Evolutionary conservation across 2,888 invertebrate species (phyloP), one percentile per base, ranked within the genome.

Genomic region (Oligia latruncula): DNA sequence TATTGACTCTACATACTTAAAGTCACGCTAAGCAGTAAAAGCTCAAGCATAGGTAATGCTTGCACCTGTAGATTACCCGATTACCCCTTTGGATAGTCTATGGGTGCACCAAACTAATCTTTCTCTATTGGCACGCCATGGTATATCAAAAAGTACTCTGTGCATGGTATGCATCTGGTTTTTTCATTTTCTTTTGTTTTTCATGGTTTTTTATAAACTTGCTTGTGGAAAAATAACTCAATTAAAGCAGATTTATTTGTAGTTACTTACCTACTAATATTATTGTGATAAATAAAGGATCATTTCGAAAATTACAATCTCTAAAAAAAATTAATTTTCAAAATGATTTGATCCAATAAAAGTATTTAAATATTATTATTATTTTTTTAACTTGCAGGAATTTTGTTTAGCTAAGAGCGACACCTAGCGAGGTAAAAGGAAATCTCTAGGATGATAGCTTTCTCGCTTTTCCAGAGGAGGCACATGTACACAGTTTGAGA

Each of bases 401-500:
- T 40, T 15, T 23, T 11, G 8, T 70, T 64, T 6, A 52, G 11
- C 15, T 62, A 4, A 66, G 71, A 81, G 79, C 80, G 88, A 81
- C 89, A 89, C 55, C 88, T 88, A 86, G 75, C 70, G 84, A 55
- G 5, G 4, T 23, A 74, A 77, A 20, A 6, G 11, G 11, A 71
- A 77, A 76, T n/a, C 29, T 55, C 65, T 60, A 13, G 23, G 5
- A 78, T 43, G 35, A 62, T 40, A 23, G 55, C 62, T 71, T 78
- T 74, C n/a, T 66, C 72, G 11, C 23, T 74, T 74, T 76, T 71
- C 52, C 76, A 35, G 49, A 29, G 20, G 40, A 72, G 71, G 29
- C 43, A 58, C 49, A 62, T 29, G 35, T 73, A 55, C 62, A 20
- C 43, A 62, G 62, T 64, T 74, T 71, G 49, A 70, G 55, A 58